Evolutionary conservation across 1,140 invertebrate species (phyloP).

Genomic region (Microvelia longipes): DNA sequence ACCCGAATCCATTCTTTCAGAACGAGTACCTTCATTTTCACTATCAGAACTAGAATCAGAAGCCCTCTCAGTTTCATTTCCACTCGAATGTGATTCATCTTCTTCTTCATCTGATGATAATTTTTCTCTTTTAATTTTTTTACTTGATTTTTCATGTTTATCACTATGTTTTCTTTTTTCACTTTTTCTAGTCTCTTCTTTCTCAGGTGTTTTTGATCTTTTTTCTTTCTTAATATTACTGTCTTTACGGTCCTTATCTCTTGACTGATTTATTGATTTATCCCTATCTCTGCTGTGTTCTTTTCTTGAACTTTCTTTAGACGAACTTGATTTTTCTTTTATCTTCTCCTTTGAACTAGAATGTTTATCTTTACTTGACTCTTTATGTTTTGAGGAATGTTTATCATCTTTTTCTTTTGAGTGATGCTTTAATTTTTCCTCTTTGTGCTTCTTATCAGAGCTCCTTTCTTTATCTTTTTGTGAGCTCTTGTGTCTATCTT

Average conservation of each 20-base stretch:
- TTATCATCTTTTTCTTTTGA: background rate
- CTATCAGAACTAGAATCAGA: background rate
- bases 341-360: background rate
- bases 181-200: background rate
- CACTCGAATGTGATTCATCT: background rate
- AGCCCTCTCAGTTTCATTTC: background rate
- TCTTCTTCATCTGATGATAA: conserved; percentile 5
- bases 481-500: background rate
- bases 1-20: background rate
- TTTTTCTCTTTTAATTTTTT: conserved; percentile 2
- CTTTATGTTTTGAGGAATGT: no score
- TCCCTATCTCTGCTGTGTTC: background rate
- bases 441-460: background rate
- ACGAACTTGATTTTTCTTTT: background rate
- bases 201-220: background rate
- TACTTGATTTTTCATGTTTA: conserved; percentile 3
- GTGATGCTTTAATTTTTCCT: background rate
- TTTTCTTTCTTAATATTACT: background rate
- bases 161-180: background rate
- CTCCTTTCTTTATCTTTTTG: background rate
- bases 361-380: background rate
- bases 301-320: no score
- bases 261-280: background rate
- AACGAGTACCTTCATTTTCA: background rate
- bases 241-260: background rate